Evolutionary conservation across 1,140 invertebrate genomes (phyloP).

Genomic region (Paraescarpia echinospica): DNA sequence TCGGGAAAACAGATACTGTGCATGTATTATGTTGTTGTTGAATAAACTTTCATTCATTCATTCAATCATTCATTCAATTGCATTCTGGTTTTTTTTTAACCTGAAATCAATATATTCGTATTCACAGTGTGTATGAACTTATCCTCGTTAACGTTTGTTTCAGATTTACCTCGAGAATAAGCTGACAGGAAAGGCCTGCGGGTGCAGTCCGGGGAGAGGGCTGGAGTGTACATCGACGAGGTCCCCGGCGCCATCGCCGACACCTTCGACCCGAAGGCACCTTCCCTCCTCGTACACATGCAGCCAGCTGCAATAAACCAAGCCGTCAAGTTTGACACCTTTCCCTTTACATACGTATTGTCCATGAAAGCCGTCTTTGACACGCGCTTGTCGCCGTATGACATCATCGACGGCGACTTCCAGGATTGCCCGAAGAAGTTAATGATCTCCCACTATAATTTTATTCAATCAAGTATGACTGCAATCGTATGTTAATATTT

Average conservation of each 20-base stretch:
- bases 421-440: not conserved
- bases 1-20: no score
- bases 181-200: conserved; percentile 17
- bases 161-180: conserved; percentile 25
- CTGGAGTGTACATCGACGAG: conserved; percentile 25
- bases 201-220: not conserved
- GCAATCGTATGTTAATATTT: no score
- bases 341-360: conserved; percentile 14
- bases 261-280: not conserved
- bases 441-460: not conserved
- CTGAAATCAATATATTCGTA: no score
- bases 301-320: not conserved
- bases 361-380: conserved; percentile 14
- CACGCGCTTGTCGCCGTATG: not conserved
- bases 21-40: no score
- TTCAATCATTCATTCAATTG: no score
- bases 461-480: no score
- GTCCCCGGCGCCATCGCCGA: conserved; percentile 10
- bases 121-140: no score
- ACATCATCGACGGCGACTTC: not conserved
- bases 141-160: not conserved
- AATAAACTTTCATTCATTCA: no score
- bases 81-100: no score
- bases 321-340: not conserved
- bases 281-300: not conserved